Base-by-base conservation (phyloP, 2,797 vertebrate genomes). In the Gila robusta region DNA sequence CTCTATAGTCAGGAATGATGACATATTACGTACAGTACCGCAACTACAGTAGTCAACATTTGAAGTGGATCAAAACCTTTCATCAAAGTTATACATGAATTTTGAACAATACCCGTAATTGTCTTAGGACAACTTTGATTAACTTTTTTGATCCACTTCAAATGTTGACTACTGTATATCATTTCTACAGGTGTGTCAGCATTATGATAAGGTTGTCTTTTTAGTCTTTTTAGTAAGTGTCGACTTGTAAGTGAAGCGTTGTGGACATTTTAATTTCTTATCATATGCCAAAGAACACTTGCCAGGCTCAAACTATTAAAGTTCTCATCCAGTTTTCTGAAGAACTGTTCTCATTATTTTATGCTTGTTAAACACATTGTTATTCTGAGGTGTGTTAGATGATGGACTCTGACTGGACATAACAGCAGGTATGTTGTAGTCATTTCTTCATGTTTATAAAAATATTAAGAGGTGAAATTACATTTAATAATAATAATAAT, bases 291-390 rank as follows among this genome's bases (percentile, higher is more conserved):
- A 49, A 70, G 32, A 59, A 16, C 37, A 23, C 26, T 85, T 7
- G 67, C 37, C 76, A 79, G 16, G 4, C 39, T 78, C 44, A 23
- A 49, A 69, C 73, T 23, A 41, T 79, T 84, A 59, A 78, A 78
- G 49, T 71, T 71, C 83, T 79, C 56, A 11, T 79, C 66, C 56
- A 79, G 78, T 32, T 44, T 72, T 69, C 67, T 72, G 52, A 79
- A 72, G 23, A 44, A 64, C 28, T 32, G n/a, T 23, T 54, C 83
- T 71, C 70, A 35, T 85, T 47, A 59, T 71, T 79, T 79, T 69
- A 49, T 41, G 28, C 52, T 80, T 73, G 77, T 85, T 72, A 85
- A 79, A 59, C 70, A 69, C 49, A 17, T 78, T 69, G 12, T 44
- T 73, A 49, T 80, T 70, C 9, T 47, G 52, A 35, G 12, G 66